Evolutionary conservation across 2,888 invertebrate genomes (phyloP), one percentile per base, ranked within the genome.

Genomic region (Micoletzkya japonica): DNA sequence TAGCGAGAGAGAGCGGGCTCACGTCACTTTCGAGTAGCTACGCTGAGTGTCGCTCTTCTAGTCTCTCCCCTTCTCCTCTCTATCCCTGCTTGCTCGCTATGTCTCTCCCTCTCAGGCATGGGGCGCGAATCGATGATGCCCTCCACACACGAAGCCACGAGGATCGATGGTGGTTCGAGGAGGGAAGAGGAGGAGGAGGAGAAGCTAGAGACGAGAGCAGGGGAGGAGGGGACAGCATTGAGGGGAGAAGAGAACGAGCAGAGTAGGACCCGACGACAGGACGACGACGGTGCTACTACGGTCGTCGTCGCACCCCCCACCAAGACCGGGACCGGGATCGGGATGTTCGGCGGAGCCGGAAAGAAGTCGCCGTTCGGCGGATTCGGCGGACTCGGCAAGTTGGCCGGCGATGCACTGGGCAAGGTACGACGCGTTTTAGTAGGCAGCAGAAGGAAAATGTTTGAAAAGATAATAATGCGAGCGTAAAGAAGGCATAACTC

Each of bases 351-450:
- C 26, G 59, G 59, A 26, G n/a, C n/a, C n/a, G 36, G 69, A 2
- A 59, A 69, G 66, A 71, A 71, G 56, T 32, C 70, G 56, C 72
- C 73, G 44, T 73, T 75, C 70, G 78, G 79, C 61, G 77, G 77
- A 72, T 83, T 83, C 75, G 77, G 79, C 60, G 74, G 77, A n/a
- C 76, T 84, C 59, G 76, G 78, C 60, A 83, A 84, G 74, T 77
- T 84, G 50, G 83, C 82, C 57, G 74, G 75, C 59, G 80, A 75
- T 70, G 81, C 82, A 2, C 71, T 83, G 69, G 78, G 80, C 68
- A 78, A 78, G 75, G 78, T 79, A 36, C 60, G 71, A 69, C 26
- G 7, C 7, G 17, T 6, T 17, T 20, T 14, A 44, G 10, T 44
- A 44, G n/a, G n/a, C n/a, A n/a, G n/a, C n/a, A n/a, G n/a, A n/a